These are phyloP conservation scores for Potamarius usumacintae DNA, from an alignment of 2,113 vertebrate species.

Conservation along the genomic window DNA sequence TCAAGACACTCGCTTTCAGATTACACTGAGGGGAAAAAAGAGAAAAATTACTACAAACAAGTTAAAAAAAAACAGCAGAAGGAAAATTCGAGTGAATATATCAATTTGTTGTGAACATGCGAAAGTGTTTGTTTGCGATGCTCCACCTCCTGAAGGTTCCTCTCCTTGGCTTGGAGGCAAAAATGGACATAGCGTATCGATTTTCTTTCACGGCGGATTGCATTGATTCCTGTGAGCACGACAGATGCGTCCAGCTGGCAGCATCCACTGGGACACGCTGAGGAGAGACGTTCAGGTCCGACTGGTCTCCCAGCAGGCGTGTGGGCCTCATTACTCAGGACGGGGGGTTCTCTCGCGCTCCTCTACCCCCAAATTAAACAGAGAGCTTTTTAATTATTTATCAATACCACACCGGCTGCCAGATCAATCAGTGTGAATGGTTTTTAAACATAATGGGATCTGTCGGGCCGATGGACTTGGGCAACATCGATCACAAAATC, in stretches of 20 bases:
- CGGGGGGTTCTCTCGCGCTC: conserved; percentile 71
- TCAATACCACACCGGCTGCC: conserved; percentile 79
- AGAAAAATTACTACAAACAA: conserved; percentile 2
- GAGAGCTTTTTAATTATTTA: conserved; percentile 89
- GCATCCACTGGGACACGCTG: conserved; percentile 79
- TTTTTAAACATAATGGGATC: conserved; percentile 79
- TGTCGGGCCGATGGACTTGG: conserved; percentile 66
- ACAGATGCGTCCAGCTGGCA: conserved; percentile 87
- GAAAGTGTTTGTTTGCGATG: conserved; percentile 81
- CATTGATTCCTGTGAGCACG: conserved; percentile 90
- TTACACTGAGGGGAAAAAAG: background rate
- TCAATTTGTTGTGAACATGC: conserved; percentile 50
- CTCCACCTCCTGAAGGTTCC: conserved; percentile 80
- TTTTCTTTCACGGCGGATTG: conserved; percentile 96
- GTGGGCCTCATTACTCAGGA: conserved; percentile 79
- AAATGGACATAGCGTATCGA: conserved; percentile 97
- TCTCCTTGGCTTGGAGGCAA: conserved; percentile 83
- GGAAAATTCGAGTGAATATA: conserved; percentile 59
- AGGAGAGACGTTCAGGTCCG: conserved; percentile 74
- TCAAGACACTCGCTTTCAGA: background rate
- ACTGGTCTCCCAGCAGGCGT: conserved; percentile 75
- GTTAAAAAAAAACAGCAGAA: conserved; percentile 55
- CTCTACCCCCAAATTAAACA: conserved; percentile 75
- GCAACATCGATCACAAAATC: conserved; percentile 74
- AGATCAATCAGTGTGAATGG: conserved; percentile 77